Evolutionary conservation across 2,797 vertebrate genomes (phyloP).

Genomic region (Helarctos malayanus): DNA sequence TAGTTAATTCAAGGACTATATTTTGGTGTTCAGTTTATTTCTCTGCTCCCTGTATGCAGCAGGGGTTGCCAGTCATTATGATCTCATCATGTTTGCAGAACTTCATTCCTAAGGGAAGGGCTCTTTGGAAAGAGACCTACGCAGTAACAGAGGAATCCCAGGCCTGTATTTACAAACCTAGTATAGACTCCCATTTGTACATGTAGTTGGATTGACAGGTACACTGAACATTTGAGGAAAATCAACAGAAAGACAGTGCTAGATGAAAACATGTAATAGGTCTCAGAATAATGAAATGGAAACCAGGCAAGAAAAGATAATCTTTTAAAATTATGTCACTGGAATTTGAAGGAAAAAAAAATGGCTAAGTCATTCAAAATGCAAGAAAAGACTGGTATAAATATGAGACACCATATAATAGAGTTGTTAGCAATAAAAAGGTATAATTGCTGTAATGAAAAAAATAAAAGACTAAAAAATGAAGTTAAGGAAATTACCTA

Average conservation of each 20-base stretch:
- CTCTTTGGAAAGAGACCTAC: neutral
- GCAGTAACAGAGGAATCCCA: neutral
- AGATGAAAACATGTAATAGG: neutral
- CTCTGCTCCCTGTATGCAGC: neutral
- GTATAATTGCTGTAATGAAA: neutral
- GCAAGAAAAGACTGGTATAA: neutral
- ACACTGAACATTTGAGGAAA: slow-evolving; percentile 4
- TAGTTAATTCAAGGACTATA: neutral
- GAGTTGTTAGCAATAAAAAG: neutral
- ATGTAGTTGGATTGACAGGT: neutral
- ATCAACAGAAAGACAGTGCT: neutral
- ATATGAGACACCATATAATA: neutral
- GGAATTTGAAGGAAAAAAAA: neutral
- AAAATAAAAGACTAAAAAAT: neutral
- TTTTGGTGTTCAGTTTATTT: neutral
- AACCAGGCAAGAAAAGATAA: neutral
- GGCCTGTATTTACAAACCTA: neutral
- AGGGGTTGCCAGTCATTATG: neutral
- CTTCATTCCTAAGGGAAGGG: neutral
- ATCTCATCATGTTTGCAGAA: neutral
- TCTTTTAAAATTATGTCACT: neutral
- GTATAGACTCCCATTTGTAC: neutral
- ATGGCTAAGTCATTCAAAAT: neutral
- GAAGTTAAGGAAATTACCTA: neutral
- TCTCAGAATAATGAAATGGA: neutral